Evolutionary conservation across 2,888 invertebrate genomes (phyloP), one percentile per base, ranked within the genome.

Genomic region (Scaeva pyrastri): DNA sequence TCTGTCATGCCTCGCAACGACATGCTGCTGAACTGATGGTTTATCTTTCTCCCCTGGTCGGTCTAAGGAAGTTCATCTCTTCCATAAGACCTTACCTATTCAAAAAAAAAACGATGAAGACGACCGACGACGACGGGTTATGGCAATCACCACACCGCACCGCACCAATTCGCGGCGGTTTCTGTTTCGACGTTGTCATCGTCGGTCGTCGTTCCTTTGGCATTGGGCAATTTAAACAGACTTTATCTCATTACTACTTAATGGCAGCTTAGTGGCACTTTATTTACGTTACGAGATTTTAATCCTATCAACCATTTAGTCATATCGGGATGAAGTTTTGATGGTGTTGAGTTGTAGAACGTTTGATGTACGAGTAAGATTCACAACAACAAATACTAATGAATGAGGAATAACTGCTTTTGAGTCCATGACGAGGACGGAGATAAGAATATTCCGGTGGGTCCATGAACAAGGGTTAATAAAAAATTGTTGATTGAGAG

Each of bases 241-340:
- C 82, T 82, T 86, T 86, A 86, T 86, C 86, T 86, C 86, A 86
- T 86, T 82, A 86, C 82, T 82, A 86, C 82, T 86, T 86, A 82
- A 86, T 78, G 74, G 82, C 82, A 82, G 86, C 86, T 86, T 86
- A 86, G 86, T 86, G 86, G 82, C 77, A 82, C 64, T 64, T 82
- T 86, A 86, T 86, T 86, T 86, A 86, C 86, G 86, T 86, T 82
- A 78, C 66, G 56, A 82, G 82, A 86, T 86, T 82, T 86, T 86
- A 86, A 86, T 86, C 86, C 86, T 86, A 82, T 86, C 73, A 86
- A 86, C 50, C 77, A 78, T 86, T 86, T 78, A 82, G 86, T 86
- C 75, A 84, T n/a, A n/a, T 50, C 79, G 73, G 60, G 50, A 41
- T 66, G n/a, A n/a, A n/a, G n/a, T n/a, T n/a, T n/a, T n/a, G 55